Percentiles rank a stretch among this genome's conserved stretches.
Conservation (phyloP, 2,797 vertebrate species). For the Calcarius lapponicus region DNA sequence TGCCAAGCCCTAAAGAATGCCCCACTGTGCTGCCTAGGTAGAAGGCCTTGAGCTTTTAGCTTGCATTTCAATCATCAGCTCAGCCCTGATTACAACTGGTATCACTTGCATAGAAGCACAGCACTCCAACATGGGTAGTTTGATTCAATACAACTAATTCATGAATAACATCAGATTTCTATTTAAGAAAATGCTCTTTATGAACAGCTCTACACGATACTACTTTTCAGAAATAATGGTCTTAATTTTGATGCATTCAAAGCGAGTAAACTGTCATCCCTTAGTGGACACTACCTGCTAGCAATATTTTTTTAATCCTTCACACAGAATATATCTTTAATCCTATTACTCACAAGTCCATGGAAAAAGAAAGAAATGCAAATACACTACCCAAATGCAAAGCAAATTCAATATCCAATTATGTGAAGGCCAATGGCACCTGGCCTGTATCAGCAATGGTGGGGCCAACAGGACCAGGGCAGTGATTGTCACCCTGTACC, state of each 20-base stretch:
- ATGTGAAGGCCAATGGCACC: not conserved
- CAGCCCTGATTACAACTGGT: not conserved
- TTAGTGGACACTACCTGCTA: not conserved
- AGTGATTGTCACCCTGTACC: fast-evolving
- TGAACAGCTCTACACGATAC: not conserved
- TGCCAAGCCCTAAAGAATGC: not conserved
- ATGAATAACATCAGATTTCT: not conserved
- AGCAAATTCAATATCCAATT: not conserved
- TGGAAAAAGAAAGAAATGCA: not conserved
- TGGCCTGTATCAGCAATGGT: not conserved
- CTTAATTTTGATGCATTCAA: not conserved
- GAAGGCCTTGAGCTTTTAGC: not conserved
- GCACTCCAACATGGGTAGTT: not conserved
- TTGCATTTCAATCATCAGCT: not conserved
- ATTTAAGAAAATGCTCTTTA: not conserved
- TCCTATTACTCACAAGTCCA: not conserved
- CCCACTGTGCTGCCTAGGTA: not conserved
- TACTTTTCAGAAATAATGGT: not conserved
- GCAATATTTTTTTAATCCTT: not conserved
- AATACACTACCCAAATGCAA: not conserved
- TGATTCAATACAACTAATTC: not conserved
- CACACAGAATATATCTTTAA: not conserved
- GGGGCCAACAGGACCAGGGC: not conserved
- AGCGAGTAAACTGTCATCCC: not conserved
- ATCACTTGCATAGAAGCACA: not conserved